Percentiles rank a stretch among this genome's conserved stretches.
These are phyloP conservation scores for Cenopis cana DNA, from an alignment of 2,888 invertebrate genomes.

Conservation along the genomic window DNA sequence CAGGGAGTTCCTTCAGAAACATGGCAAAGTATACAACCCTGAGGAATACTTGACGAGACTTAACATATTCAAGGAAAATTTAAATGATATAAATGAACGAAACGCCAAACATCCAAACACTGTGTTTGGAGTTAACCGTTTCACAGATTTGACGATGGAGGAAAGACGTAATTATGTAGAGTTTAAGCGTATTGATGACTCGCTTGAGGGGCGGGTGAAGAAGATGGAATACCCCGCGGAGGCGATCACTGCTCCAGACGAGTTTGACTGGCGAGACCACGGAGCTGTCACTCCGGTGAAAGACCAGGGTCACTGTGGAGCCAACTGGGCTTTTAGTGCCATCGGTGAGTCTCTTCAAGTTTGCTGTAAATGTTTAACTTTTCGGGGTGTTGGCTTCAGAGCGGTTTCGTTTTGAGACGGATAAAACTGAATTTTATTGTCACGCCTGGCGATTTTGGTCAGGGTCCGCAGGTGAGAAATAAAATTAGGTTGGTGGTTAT, in stretches of 20 bases:
- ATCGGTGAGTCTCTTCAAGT: constrained; percentile 27
- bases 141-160: constrained; percentile 19
- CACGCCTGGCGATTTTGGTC: no score
- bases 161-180: not conserved
- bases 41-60: constrained; percentile 14
- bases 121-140: not conserved
- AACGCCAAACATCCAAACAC: constrained; percentile 1
- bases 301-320: constrained; percentile 91
- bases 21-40: constrained; percentile 1
- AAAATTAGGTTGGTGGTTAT: no score
- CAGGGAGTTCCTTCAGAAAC: constrained; percentile 4
- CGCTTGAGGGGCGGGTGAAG: not conserved
- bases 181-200: not conserved
- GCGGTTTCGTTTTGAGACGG: no score
- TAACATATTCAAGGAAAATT: constrained; percentile 3
- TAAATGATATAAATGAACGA: not conserved
- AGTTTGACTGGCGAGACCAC: constrained; percentile 88
- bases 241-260: constrained; percentile 28
- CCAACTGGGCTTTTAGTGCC: constrained; percentile 88
- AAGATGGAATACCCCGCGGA: not conserved
- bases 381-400: no score
- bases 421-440: no score
- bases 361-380: not conserved
- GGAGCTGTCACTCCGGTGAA: constrained; percentile 92
- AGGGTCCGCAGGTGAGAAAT: no score